Evolutionary conservation across 2,888 invertebrate species (phyloP), one percentile per base, ranked within the genome.

Genomic region (Taphrorychus bicolor): DNA sequence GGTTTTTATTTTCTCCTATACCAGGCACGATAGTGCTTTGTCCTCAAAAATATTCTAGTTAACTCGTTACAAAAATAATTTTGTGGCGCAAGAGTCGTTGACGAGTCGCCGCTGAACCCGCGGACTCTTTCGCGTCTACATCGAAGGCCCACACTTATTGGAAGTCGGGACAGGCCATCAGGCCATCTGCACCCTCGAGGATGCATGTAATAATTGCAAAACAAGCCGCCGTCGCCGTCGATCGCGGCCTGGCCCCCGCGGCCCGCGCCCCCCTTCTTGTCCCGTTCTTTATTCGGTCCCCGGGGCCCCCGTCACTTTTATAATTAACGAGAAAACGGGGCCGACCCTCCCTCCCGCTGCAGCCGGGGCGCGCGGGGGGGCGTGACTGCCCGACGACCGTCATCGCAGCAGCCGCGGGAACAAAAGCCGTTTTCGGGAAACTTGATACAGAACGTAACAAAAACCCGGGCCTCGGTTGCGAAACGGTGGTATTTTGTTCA

Each of bases 251-350:
- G 18, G 16, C 21, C 48, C 48, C 14, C 21, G 1, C 2, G 2
- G 22, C 14, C 48, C 48, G 21, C 48, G n/a, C 22, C 59, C 45
- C 45, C 45, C 14, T 45, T n/a, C 32, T 32, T 4, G 45, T 5
- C 7, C 32, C 11, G 32, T 9, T 9, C 32, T 32, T 32, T 32
- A 45, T 45, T 45, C 45, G 45, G 32, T 32, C 32, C 32, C 32
- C 9, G 45, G 11, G 32, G 16, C 5, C 45, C 45, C 45, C 45
- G 45, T 59, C 48, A 59, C 59, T 59, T 59, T 59, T 59, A 59
- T 59, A 59, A 59, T 59, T 59, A 59, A 59, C 59, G 59, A 59
- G 59, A 59, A 59, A 45, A 45, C 59, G 59, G 45, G 48, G 48
- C 48, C 48, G 14, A 9, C 42, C 21, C 59, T 19, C 45, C 48